These are phyloP conservation scores for Apamea anceps DNA, from an alignment of 2,888 invertebrate species.

Conservation along the genomic window DNA sequence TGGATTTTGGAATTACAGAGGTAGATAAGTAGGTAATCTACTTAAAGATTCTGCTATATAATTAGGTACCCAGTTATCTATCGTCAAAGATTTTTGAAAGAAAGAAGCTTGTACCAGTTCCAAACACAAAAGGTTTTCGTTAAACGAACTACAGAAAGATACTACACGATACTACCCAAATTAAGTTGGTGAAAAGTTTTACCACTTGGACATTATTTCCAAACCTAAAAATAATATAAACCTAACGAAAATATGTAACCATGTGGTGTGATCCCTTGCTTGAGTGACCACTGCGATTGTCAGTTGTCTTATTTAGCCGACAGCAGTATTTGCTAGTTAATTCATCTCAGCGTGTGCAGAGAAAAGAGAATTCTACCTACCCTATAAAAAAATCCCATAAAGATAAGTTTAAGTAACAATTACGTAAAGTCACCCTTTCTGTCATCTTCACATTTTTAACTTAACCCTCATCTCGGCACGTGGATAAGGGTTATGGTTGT, in stretches of 20 bases:
- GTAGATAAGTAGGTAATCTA: neutral
- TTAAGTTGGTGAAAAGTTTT: neutral
- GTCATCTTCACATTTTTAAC: constrained; percentile 66
- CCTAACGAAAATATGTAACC: no score
- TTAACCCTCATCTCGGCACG: constrained; percentile 85
- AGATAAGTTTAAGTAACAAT: constrained; percentile 58
- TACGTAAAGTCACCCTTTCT: constrained; percentile 63
- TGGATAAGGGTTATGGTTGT: constrained; percentile 79
- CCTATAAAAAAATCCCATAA: constrained; percentile 31
- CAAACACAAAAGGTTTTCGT: neutral
- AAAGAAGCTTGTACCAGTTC: neutral
- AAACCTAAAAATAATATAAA: no score
- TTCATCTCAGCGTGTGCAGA: neutral
- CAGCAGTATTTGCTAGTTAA: neutral
- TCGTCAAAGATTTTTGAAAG: neutral
- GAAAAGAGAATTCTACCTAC: neutral
- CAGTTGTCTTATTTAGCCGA: no score
- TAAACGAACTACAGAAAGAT: neutral
- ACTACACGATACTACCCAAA: no score
- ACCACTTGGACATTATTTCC: neutral
- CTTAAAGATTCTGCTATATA: neutral
- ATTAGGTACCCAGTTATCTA: no score
- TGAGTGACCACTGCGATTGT: no score
- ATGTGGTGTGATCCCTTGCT: no score
- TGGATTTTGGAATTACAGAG: constrained; percentile 6